Evolutionary conservation across 1,140 invertebrate genomes (phyloP), one percentile per base, ranked within the genome.

Genomic region (Solenopsis fugax): DNA sequence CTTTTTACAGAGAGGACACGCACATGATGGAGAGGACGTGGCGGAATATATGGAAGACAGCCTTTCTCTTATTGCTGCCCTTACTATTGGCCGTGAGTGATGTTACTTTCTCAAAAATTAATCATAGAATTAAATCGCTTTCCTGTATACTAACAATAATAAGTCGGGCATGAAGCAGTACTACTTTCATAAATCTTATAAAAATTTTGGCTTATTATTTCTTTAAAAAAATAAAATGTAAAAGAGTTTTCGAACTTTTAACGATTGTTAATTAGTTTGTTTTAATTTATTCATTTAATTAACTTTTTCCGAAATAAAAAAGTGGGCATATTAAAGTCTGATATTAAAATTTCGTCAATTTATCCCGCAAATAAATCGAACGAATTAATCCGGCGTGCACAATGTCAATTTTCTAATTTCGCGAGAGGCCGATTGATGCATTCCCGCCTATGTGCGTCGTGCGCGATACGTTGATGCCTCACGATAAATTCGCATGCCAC

Each of bases 11-110:
- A 94, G 89, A 90, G 87, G 88, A 93, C 87, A 88, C 87, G 87
- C 81, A 91, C 86, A 93, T 80, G 90, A 95, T 95, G 95, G 95
- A 95, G 87, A 94, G 92, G 92, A 95, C 93, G 93, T 88, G 94
- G 91, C 92, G 94, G 91, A 94, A 91, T 94, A 93, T 94, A 94
- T 88, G 94, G 81, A 95, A 93, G 91, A 93, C 91, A 64, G 86
- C 89, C 16, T 88, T 95, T 87, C 92, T 91, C 62, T 87, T 94
- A 76, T 91, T 94, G 91, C 91, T 94, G 91, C 90, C 92, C 65
- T 87, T 95, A 78, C 84, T 94, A 64, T 86, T 95, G 86, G 91
- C 92, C 48, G 95, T 95, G 88, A 95, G 95, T 95, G 94, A 85
- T 88, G 48, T 52, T 48, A 58, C 13, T 41, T 54, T 80, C 45